Percentiles rank a stretch among this genome's conserved stretches.
Evolutionary conservation across 2,113 vertebrate genomes (phyloP).

Genomic region (Gasterosteus aculeatus): DNA sequence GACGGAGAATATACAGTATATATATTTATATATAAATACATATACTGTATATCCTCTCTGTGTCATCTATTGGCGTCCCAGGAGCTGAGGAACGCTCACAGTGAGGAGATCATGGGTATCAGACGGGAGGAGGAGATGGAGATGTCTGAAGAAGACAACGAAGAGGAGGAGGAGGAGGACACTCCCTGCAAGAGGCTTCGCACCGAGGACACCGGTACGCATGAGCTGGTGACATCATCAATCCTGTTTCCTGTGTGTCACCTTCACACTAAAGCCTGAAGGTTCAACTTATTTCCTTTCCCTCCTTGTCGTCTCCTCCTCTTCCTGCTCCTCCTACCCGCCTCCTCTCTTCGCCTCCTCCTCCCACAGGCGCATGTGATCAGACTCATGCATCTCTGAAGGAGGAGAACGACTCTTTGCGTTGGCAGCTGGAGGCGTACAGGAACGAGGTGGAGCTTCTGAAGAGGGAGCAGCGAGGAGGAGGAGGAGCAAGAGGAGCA

Average conservation of each 20-base stretch:
- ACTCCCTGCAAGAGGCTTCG: slow-evolving; percentile 85
- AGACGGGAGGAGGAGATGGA: slow-evolving; percentile 97
- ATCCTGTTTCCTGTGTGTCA: too few relatives aligned
- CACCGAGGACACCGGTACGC: slow-evolving; percentile 88
- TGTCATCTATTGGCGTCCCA: slow-evolving; percentile 65
- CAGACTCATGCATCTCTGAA: slow-evolving; percentile 87
- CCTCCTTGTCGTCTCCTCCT: too few relatives aligned
- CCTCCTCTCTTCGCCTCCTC: neutral
- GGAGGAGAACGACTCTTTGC: slow-evolving; percentile 97
- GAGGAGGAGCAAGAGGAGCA: slow-evolving; percentile 84
- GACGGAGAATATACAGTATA: too few relatives aligned
- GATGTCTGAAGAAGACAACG: slow-evolving; percentile 94
- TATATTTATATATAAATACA: too few relatives aligned
- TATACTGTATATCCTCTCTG: neutral
- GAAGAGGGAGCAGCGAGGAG: slow-evolving; percentile 90
- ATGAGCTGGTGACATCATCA: too few relatives aligned
- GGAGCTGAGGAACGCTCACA: slow-evolving; percentile 95
- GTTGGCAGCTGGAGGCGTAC: slow-evolving; percentile 95
- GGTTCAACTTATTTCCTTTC: too few relatives aligned
- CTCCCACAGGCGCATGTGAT: slow-evolving; percentile 82
- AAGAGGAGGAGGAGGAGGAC: slow-evolving; percentile 72
- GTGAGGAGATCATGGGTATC: slow-evolving; percentile 96
- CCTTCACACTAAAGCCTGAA: too few relatives aligned
- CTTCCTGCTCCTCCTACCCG: too few relatives aligned
- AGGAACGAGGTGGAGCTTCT: slow-evolving; percentile 95